Evolutionary conservation across 2,113 vertebrate species (phyloP).

Genomic region (Triplophysa dalaica): DNA sequence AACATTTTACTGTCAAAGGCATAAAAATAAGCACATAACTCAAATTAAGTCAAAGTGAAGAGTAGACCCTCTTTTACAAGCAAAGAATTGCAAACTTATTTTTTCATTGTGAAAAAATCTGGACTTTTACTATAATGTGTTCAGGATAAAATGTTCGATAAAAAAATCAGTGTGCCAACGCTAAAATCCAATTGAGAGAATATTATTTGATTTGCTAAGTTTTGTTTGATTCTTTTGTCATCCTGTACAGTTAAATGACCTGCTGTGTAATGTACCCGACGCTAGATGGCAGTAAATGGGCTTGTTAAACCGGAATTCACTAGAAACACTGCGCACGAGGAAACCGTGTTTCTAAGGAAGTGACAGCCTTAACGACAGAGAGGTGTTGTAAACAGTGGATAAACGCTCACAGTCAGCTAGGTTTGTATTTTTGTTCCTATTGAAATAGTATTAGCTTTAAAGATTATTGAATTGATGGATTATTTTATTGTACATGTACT

Average conservation of each 20-base stretch:
- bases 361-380: conserved; percentile 6
- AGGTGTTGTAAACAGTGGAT: conserved; percentile 15
- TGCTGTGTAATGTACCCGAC: background rate
- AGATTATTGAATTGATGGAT: background rate
- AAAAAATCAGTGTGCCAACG: too few species aligned
- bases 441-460: background rate
- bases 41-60: too few species aligned
- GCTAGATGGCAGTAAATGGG: conserved; percentile 24
- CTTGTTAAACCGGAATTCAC: background rate
- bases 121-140: too few species aligned
- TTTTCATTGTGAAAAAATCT: background rate
- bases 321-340: background rate
- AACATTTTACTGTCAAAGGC: too few species aligned
- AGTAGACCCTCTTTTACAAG: background rate
- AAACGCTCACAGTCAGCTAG: background rate
- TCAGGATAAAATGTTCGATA: too few species aligned
- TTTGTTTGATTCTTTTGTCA: too few species aligned
- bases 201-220: too few species aligned
- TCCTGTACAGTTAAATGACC: background rate
- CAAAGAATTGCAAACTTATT: background rate
- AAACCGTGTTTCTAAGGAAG: conserved; percentile 49
- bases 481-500: background rate
- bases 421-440: background rate
- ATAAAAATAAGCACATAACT: too few species aligned
- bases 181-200: too few species aligned